Evolutionary conservation across 2,113 vertebrate species (phyloP).

Genomic region (Saguinus imperator): DNA sequence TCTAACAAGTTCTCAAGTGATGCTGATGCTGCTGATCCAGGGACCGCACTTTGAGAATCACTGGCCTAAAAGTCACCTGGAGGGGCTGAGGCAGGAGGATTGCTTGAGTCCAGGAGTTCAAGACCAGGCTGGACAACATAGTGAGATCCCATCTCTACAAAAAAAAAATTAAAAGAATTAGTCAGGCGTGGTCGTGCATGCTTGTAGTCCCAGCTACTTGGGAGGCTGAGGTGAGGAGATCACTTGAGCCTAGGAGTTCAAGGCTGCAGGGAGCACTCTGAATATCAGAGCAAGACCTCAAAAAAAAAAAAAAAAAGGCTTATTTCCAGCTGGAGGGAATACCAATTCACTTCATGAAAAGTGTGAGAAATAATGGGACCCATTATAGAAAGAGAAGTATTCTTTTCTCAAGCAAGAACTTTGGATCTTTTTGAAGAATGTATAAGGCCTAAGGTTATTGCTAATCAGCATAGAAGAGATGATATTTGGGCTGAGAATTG

Average conservation of each 20-base stretch:
- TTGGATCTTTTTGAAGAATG: background rate
- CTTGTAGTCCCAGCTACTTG: too few relatives aligned
- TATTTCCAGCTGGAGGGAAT: background rate
- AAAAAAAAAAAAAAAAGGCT: background rate
- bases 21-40: background rate
- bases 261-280: too few relatives aligned
- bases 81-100: background rate
- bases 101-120: too few relatives aligned
- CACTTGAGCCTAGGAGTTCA: too few relatives aligned
- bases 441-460: background rate
- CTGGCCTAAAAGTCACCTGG: background rate
- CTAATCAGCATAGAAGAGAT: background rate
- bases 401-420: conserved; percentile 14
- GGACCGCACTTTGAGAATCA: background rate
- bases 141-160: too few relatives aligned
- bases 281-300: too few relatives aligned
- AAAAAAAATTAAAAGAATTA: too few relatives aligned
- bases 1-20: background rate
- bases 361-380: background rate
- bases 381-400: background rate
- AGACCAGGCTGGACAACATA: too few relatives aligned
- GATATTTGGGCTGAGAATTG: background rate
- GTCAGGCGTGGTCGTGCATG: too few relatives aligned
- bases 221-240: too few relatives aligned
- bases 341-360: background rate